Conservation (phyloP, 2,113 vertebrate species). For the Nesogale talazaci region DNA sequence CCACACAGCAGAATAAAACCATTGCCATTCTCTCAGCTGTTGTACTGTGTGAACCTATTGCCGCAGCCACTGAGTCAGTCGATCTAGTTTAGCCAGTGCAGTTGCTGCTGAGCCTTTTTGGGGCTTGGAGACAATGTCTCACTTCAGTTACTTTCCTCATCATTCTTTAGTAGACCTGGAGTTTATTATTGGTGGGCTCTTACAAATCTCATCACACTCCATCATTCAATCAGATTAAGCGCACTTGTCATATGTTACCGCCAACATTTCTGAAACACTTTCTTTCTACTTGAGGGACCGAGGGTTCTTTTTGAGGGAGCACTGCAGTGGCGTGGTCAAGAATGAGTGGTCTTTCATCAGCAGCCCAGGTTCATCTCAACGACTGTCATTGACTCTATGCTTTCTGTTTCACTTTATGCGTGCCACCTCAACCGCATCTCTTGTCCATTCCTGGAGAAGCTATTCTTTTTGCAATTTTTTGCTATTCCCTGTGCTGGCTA, state of each 20-base stretch:
- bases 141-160: not conserved
- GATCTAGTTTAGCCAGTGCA: not conserved
- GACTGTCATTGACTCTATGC: not conserved
- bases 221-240: too few species aligned
- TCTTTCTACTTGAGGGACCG: too few species aligned
- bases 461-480: not conserved
- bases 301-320: not conserved
- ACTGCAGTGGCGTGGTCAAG: not conserved
- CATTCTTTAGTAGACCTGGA: not conserved
- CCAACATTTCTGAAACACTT: too few species aligned
- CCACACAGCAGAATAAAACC: too few species aligned
- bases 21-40: too few species aligned
- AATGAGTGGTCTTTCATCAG: not conserved
- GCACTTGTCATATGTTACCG: too few species aligned
- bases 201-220: too few species aligned
- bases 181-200: too few species aligned
- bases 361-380: not conserved
- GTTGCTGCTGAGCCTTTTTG: not conserved
- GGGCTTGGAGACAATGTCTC: not conserved
- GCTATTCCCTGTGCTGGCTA: not conserved
- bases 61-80: too few species aligned
- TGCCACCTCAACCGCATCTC: not conserved
- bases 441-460: not conserved
- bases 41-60: too few species aligned
- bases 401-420: not conserved